A percentile compares a stretch with the other conserved stretches of the same genome.
Evolutionary conservation across 2,113 vertebrate genomes (phyloP).

Genomic region (Motacilla alba): DNA sequence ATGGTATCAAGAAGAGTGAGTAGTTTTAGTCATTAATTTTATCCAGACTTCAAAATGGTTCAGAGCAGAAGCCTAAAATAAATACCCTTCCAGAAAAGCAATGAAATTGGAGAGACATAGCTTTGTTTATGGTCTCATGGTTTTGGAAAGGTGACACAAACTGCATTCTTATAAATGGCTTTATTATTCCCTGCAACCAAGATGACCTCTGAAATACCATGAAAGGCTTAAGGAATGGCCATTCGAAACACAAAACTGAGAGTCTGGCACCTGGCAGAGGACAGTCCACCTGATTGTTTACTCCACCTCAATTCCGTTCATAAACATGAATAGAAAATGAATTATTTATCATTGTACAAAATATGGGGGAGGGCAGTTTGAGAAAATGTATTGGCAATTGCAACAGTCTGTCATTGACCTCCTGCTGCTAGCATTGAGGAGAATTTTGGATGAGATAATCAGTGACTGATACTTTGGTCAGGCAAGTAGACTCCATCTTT

Average conservation of each 20-base stretch:
- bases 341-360: background rate
- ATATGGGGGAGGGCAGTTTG: background rate
- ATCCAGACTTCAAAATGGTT: background rate
- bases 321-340: background rate
- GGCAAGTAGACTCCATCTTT: background rate
- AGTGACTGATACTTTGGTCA: background rate
- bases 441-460: background rate
- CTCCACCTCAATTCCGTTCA: background rate
- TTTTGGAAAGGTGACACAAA: background rate
- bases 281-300: background rate
- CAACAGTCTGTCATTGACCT: background rate
- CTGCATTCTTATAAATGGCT: slow-evolving; percentile 29
- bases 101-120: background rate
- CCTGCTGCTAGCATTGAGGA: background rate
- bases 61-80: slow-evolving; percentile 13
- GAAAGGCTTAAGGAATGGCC: background rate
- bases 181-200: background rate
- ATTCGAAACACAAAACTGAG: background rate
- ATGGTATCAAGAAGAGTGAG: slow-evolving; percentile 32
- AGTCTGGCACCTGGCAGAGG: background rate
- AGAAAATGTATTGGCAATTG: background rate
- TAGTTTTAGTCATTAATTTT: slow-evolving; percentile 38
- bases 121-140: background rate
- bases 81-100: background rate
- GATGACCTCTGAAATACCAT: background rate